These are phyloP conservation scores for Xenopus laevis DNA, from an alignment of 2,113 vertebrate species.

Conservation along the genomic window DNA sequence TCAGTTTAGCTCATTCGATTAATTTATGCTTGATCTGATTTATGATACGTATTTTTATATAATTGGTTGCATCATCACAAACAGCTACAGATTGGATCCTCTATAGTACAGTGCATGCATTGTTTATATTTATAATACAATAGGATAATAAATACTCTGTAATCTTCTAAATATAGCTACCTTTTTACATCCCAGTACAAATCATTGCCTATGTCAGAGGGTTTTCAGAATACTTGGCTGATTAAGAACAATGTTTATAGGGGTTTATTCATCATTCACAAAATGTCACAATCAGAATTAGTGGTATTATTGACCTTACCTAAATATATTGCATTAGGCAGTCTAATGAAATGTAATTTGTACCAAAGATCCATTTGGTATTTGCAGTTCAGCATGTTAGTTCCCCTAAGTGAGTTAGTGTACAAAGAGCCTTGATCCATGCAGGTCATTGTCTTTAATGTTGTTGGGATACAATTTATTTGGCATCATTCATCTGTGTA, in stretches of 20 bases:
- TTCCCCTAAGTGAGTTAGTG: constrained; percentile 52
- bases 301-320: neutral
- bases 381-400: constrained; percentile 36
- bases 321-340: constrained; percentile 28
- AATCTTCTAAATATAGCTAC: too few relatives aligned
- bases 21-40: too few relatives aligned
- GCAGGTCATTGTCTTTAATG: constrained; percentile 44
- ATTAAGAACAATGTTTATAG: neutral
- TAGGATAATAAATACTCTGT: too few relatives aligned
- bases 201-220: too few relatives aligned
- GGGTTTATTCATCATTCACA: neutral
- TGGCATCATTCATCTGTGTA: constrained; percentile 49
- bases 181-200: too few relatives aligned
- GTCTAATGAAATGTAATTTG: constrained; percentile 26
- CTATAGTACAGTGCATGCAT: too few relatives aligned
- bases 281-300: neutral
- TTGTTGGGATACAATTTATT: constrained; percentile 50
- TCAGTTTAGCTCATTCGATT: too few relatives aligned
- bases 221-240: too few relatives aligned
- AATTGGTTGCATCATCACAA: too few relatives aligned
- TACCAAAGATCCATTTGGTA: constrained; percentile 15
- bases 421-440: constrained; percentile 47
- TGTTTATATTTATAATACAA: too few relatives aligned
- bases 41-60: too few relatives aligned
- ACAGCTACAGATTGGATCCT: too few relatives aligned